Percentiles rank a stretch among this genome's conserved stretches.
These are phyloP conservation scores for Endotricha flammealis DNA, from an alignment of 2,888 invertebrate species.

Conservation along the genomic window DNA sequence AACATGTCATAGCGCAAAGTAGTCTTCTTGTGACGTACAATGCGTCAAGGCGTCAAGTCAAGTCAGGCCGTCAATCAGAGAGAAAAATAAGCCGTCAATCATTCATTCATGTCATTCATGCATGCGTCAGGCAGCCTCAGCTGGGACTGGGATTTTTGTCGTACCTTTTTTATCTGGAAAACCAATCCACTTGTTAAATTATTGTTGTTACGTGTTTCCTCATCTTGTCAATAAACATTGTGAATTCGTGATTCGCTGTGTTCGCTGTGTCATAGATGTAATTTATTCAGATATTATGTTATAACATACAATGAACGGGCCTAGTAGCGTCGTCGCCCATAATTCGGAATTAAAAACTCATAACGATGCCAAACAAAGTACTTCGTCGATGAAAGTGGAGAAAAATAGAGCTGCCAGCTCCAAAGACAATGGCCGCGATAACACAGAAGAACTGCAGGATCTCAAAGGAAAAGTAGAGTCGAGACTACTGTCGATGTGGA, in stretches of 20 bases:
- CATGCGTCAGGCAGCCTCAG: no score
- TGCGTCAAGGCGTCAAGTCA: no score
- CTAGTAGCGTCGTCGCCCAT: constrained; percentile 42
- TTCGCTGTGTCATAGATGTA: constrained; percentile 4
- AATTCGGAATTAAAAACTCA: constrained; percentile 40
- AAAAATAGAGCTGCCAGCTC: constrained; percentile 40
- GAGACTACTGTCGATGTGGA: constrained; percentile 91
- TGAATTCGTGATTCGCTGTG: background rate
- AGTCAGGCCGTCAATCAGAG: no score
- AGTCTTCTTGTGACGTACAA: no score
- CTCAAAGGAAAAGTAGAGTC: constrained; percentile 89
- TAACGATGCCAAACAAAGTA: constrained; percentile 36
- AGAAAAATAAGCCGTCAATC: no score
- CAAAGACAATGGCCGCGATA: constrained; percentile 49
- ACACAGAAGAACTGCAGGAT: constrained; percentile 68
- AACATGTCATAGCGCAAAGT: no score
- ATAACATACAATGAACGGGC: constrained; percentile 49
- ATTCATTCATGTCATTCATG: no score
- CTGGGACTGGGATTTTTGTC: no score
- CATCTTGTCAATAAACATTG: background rate
- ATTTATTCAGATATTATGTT: constrained; percentile 10
- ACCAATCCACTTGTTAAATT: no score
- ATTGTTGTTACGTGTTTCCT: background rate
- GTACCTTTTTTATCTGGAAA: no score
- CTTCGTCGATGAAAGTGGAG: constrained; percentile 35